Evolutionary conservation across 2,113 vertebrate species (phyloP).

Genomic region (Rhagologus leucostigma): DNA sequence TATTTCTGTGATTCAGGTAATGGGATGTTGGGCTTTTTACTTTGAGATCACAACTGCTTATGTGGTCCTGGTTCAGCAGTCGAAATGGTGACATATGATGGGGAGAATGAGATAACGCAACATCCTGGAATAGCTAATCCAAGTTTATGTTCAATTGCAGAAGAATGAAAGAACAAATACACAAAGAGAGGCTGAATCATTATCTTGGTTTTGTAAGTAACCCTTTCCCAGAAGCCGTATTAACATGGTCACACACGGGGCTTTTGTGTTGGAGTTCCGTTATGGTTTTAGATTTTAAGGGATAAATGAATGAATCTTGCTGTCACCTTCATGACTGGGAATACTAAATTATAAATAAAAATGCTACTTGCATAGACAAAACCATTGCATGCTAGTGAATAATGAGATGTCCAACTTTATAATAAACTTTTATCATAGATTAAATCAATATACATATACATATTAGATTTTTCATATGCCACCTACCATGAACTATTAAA

Average conservation of each 20-base stretch:
- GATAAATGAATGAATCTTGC: not conserved
- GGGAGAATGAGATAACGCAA: not conserved
- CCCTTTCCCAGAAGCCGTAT: not conserved
- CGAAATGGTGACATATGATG: rapidly evolving
- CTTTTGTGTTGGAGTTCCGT: not conserved
- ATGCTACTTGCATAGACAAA: not conserved
- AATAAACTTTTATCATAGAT: not conserved
- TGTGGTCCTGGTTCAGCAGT: not conserved
- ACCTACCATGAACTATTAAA: not conserved
- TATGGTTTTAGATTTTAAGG: not conserved
- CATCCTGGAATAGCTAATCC: not conserved
- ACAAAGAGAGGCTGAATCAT: not conserved
- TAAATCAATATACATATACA: not conserved
- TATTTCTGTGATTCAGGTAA: not conserved
- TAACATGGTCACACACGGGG: not conserved
- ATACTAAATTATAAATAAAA: not conserved
- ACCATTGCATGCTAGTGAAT: not conserved
- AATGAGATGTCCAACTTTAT: not conserved
- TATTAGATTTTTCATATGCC: not conserved
- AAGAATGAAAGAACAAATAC: not conserved
- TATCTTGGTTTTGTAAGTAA: not conserved
- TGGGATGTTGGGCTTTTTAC: not conserved
- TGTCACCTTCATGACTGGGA: not conserved
- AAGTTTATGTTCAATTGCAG: not conserved
- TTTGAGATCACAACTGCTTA: not conserved